A percentile compares a stretch with the other conserved stretches of the same genome.
Evolutionary conservation across 2,113 vertebrate genomes (phyloP).

Genomic region (Pseudorhombus dupliciocellatus): DNA sequence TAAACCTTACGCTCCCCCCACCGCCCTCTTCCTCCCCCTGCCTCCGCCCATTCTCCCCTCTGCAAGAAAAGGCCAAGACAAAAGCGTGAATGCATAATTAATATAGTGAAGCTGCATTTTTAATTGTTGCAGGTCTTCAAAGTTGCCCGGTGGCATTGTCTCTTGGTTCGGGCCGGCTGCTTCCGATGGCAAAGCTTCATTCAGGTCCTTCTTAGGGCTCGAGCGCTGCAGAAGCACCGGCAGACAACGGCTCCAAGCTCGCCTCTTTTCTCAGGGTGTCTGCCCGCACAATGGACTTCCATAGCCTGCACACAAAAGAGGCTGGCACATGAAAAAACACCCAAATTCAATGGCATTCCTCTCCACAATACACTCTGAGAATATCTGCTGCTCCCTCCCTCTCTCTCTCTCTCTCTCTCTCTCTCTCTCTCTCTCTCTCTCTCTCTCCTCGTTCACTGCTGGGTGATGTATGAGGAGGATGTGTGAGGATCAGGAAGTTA

Average conservation of each 20-base stretch:
- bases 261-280: slow-evolving; percentile 81
- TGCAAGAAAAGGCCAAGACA: slow-evolving; percentile 53
- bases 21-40: background rate
- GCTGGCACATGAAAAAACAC: slow-evolving; percentile 68
- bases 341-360: slow-evolving; percentile 84
- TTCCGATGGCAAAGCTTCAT: slow-evolving; percentile 79
- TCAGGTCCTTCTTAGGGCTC: slow-evolving; percentile 59
- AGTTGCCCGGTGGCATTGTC: slow-evolving; percentile 76
- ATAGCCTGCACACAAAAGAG: slow-evolving; percentile 79
- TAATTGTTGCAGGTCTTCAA: slow-evolving; percentile 80
- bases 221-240: slow-evolving; percentile 70
- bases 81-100: slow-evolving; percentile 77
- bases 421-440: slow-evolving; percentile 15
- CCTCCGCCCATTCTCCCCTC: slow-evolving; percentile 1
- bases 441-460: slow-evolving; percentile 24
- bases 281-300: slow-evolving; percentile 81
- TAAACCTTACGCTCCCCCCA: slow-evolving; percentile 26
- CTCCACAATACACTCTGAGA: slow-evolving; percentile 73
- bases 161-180: slow-evolving; percentile 69
- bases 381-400: slow-evolving; percentile 59
- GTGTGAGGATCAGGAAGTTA: slow-evolving; percentile 53
- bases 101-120: slow-evolving; percentile 73
- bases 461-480: slow-evolving; percentile 56
- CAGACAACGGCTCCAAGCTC: slow-evolving; percentile 77
- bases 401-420: slow-evolving; percentile 15